Percentiles rank a stretch among this genome's conserved stretches.
Evolutionary conservation across 2,797 vertebrate species (phyloP).

Genomic region (Notolabrus celidotus): DNA sequence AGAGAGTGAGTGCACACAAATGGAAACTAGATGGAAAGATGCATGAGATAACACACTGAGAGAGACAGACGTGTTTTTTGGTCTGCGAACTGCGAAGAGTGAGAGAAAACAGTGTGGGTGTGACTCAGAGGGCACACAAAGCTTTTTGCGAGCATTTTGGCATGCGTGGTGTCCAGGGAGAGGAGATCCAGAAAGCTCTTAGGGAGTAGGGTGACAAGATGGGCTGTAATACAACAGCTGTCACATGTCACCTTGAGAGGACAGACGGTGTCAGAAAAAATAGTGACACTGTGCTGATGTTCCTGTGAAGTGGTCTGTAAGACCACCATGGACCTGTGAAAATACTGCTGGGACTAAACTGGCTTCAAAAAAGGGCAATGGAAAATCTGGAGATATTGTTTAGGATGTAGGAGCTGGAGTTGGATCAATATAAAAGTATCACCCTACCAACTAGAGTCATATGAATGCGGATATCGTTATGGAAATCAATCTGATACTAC

Average conservation of each 20-base stretch:
- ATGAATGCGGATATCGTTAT: too few relatives aligned
- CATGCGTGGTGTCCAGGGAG: constrained; percentile 39
- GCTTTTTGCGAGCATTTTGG: constrained; percentile 61
- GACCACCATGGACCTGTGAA: constrained; percentile 42
- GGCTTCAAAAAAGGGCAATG: neutral
- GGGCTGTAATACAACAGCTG: constrained; percentile 59
- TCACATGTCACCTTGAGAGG: constrained; percentile 67
- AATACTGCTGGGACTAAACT: neutral
- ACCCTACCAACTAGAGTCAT: neutral
- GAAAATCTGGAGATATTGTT: neutral
- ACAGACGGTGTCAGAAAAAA: constrained; percentile 43
- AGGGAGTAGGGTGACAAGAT: constrained; percentile 53
- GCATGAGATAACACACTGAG: constrained; percentile 21
- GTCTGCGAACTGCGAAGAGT: constrained; percentile 4
- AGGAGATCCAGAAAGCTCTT: constrained; percentile 42
- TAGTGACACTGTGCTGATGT: constrained; percentile 39
- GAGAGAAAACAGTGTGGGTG: constrained; percentile 32
- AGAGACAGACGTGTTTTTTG: neutral
- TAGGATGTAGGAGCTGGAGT: neutral
- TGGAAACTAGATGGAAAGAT: constrained; percentile 15
- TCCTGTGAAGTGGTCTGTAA: constrained; percentile 51
- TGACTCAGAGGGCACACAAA: constrained; percentile 47
- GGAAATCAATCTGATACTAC: too few relatives aligned
- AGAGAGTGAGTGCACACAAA: neutral
- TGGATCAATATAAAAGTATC: neutral